Base-by-base conservation (phyloP, 2,888 invertebrate species). In the Lepidocyrtinus sp. region DNA sequence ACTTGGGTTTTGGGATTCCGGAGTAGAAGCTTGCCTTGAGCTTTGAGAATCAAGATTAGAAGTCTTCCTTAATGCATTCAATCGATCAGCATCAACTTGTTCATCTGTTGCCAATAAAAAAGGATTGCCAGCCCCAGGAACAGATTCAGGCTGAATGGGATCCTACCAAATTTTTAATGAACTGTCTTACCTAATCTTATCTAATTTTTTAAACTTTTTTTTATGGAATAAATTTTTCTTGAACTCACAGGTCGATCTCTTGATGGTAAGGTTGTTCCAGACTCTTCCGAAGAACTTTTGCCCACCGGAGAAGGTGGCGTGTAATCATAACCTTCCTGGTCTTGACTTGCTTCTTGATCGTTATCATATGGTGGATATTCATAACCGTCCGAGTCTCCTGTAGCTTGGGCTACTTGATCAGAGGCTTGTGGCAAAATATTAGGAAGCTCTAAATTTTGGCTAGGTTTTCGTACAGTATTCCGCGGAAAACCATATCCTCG, bases 391-490 rank as follows among this genome's bases (percentile, higher is more conserved):
- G 26, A 25, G 17, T 80, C 81, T 24, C 59, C 79, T 1, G 82
- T 82, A 70, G 81, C 83, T 26, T 80, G 74, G 15, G 83, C 77
- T n/a, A 70, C 63, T 68, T 83, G 83, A 26, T 83, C 82, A 36
- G 62, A 17, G 71, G 81, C n/a, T n/a, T n/a, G 1, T 61, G 70
- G 25, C 64, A 55, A 15, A 65, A 59, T 26, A 21, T 55, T 24
- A 50, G 65, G 82, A 25, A 75, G 74, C 59, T 78, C 59, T 19
- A 78, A 61, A 26, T 24, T 65, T 61, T 61, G 67, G 46, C 78
- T 78, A 17, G 78, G 78, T 27, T 67, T 78, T 59, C 70, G 63
- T 1, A 72, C 36, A 1, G 61, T 65, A 45, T 61, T 27, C 22
- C 50, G 61, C 25, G 21, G 69, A n/a, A 26, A 21, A 2, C 21